These are phyloP conservation scores for Podarcis raffonei DNA, from an alignment of 2,113 vertebrate genomes.

Conservation along the genomic window DNA sequence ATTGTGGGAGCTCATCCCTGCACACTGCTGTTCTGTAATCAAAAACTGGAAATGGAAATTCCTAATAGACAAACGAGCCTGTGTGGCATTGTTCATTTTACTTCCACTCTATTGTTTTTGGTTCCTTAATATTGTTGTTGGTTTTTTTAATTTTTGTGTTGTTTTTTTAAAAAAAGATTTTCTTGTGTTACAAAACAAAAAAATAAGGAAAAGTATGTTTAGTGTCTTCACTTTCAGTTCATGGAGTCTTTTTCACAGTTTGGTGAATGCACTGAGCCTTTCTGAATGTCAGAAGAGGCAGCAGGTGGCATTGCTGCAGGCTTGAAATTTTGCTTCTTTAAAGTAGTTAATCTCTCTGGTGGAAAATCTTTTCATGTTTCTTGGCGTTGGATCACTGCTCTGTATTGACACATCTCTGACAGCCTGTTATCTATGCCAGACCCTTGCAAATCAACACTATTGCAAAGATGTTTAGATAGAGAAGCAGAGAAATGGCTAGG, in stretches of 20 bases:
- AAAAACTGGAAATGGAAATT: not conserved
- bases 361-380: slow-evolving; percentile 9
- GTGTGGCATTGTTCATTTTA: not conserved
- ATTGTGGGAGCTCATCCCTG: not conserved
- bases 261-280: not conserved
- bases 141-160: too few species aligned
- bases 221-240: too few species aligned
- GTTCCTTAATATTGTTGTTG: not conserved
- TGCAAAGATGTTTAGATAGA: slow-evolving; percentile 21
- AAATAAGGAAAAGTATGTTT: too few species aligned
- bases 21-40: not conserved
- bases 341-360: not conserved
- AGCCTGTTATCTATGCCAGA: slow-evolving; percentile 3
- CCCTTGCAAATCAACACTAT: slow-evolving; percentile 1
- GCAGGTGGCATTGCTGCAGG: slow-evolving; percentile 6
- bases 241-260: too few species aligned
- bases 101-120: slow-evolving; percentile 36
- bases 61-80: not conserved
- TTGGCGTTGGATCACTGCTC: not conserved
- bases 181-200: too few species aligned
- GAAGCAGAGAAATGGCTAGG: not conserved
- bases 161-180: too few species aligned
- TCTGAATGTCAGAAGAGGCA: not conserved
- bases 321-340: slow-evolving; percentile 22
- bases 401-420: slow-evolving; percentile 3